These are phyloP conservation scores for Loxodonta africana DNA, from an alignment of 2,113 vertebrate species.

Conservation along the genomic window DNA sequence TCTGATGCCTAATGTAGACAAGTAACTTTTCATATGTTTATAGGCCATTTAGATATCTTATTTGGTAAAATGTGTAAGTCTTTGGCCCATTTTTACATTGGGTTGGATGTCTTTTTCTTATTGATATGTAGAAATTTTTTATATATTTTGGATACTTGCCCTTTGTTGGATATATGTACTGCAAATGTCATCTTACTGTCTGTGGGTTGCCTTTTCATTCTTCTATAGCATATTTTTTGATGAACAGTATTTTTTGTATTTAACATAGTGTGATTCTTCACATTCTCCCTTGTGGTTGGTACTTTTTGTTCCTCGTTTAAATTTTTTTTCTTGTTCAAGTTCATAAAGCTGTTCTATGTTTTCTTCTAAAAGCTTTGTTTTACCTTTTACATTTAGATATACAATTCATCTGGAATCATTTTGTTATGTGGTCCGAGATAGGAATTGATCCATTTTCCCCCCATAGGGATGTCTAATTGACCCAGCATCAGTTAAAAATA, in stretches of 20 bases:
- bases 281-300: neutral
- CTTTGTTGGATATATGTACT: neutral
- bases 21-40: conserved; percentile 31
- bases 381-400: conserved; percentile 41
- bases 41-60: neutral
- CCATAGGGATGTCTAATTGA: conserved; percentile 7
- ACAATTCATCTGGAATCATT: conserved; percentile 32
- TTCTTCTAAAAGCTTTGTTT: conserved; percentile 21
- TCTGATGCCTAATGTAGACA: conserved; percentile 14
- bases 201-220: neutral
- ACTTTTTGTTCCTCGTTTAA: conserved; percentile 21
- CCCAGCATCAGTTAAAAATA: neutral
- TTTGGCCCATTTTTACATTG: conserved; percentile 39
- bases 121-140: conserved; percentile 42
- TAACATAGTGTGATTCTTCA: neutral
- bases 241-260: neutral
- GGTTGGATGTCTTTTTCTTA: conserved; percentile 19
- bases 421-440: conserved; percentile 46
- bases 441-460: neutral
- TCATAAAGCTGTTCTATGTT: conserved; percentile 27
- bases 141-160: conserved; percentile 1
- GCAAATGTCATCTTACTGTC: neutral
- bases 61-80: conserved; percentile 29
- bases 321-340: neutral
- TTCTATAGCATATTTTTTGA: conserved; percentile 18